Evolutionary conservation across 1,140 invertebrate genomes (phyloP), one percentile per base, ranked within the genome.

Genomic region (Psilanteris sp.): DNA sequence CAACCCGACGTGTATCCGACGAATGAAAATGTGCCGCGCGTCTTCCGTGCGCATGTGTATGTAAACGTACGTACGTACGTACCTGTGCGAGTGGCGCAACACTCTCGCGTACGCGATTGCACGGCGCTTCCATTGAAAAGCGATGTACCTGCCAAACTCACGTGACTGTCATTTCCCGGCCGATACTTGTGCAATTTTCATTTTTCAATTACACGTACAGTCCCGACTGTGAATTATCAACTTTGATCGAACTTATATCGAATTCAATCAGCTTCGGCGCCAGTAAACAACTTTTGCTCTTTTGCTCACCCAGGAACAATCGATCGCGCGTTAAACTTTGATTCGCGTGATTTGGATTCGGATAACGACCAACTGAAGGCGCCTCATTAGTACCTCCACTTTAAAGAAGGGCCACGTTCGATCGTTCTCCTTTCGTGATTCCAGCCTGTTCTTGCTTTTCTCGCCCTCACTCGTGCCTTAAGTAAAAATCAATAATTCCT

Each of bases 401-500:
- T 74, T 74, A 74, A 75, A 68, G 55, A 48, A 75, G 55, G 54
- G 70, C 43, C 34, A 13, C 55, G 43, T 57, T 68, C 55, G 26
- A 46, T 36, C 70, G 68, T 44, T 52, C 55, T 55, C 46, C 48
- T 59, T 67, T 64, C 54, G 50, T 55, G 55, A 72, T 66, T 48
- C 50, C 13, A 37, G 71, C 43, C 54, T 50, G 39, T 67, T 55
- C 48, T 55, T 68, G 34, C 67, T 73, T 67, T 77, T 79, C 77
- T 79, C 79, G 81, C 81, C 81, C 82, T 83, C 74, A 67, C 81
- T 73, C 79, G 82, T 62, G 59, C 70, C 59, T 81, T 86, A 85
- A 87, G 85, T 87, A 85, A 86, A 87, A 87, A 87, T 87, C 85
- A 86, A 87, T 87, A 85, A 86, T 85, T 86, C 82, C 82, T 87